Evolutionary conservation across 1,140 invertebrate genomes (phyloP).

Genomic region (Chlorops oryzae): DNA sequence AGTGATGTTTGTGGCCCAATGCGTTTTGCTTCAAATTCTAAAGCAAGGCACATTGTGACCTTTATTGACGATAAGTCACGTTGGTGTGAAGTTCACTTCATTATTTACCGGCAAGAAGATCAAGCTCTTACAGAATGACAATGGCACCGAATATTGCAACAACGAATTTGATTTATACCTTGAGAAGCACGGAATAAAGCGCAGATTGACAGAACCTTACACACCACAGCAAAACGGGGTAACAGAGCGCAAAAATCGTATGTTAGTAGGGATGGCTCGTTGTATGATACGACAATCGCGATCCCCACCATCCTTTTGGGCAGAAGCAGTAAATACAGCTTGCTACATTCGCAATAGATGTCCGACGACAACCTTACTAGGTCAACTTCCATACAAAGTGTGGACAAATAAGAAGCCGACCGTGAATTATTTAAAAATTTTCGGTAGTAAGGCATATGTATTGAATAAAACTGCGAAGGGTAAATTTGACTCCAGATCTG

Average conservation of each 20-base stretch:
- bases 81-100: neutral
- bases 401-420: neutral
- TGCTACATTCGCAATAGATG: no score
- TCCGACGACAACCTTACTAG: no score
- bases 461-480: slow-evolving; percentile 1
- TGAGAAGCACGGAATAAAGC: slow-evolving; percentile 5
- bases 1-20: no score
- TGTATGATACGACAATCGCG: no score
- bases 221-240: slow-evolving; percentile 4
- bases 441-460: slow-evolving; percentile 3
- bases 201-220: slow-evolving; percentile 2
- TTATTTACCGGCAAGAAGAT: slow-evolving; percentile 1
- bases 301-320: no score
- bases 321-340: no score
- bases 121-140: neutral
- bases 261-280: neutral
- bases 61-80: slow-evolving; percentile 2
- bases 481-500: slow-evolving; percentile 5
- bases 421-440: neutral
- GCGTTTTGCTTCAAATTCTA: neutral
- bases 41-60: neutral
- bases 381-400: no score
- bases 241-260: neutral
- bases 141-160: neutral
- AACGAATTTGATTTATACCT: neutral